These are phyloP conservation scores for Listronotus bonariensis DNA, from an alignment of 1,140 invertebrate species.

Conservation along the genomic window DNA sequence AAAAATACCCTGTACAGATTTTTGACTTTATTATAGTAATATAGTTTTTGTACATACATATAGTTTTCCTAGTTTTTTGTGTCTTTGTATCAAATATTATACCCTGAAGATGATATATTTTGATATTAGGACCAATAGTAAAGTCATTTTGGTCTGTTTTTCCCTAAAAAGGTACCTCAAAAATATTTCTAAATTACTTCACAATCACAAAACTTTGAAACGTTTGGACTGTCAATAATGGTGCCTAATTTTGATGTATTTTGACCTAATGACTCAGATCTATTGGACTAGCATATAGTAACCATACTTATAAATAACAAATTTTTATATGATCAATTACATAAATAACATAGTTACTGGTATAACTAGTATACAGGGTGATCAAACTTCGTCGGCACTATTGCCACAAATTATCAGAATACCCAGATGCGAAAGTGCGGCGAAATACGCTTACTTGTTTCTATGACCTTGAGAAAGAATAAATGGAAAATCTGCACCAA, in stretches of 20 bases:
- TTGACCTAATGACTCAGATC: slow-evolving; percentile 42
- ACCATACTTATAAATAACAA: no score
- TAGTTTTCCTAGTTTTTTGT: slow-evolving; percentile 10
- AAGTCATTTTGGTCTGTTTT: slow-evolving; percentile 45
- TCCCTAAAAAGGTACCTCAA: slow-evolving; percentile 39
- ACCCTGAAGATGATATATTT: slow-evolving; percentile 43
- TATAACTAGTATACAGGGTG: no score
- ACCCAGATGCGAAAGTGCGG: no score
- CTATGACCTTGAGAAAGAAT: no score
- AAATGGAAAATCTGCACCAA: no score
- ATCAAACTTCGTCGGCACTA: no score
- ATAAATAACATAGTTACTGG: not conserved
- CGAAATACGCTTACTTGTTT: no score
- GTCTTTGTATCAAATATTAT: slow-evolving; percentile 9
- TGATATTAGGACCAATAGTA: slow-evolving; percentile 45
- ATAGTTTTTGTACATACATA: slow-evolving; percentile 10
- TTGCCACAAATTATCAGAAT: no score
- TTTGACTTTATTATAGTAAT: not conserved
- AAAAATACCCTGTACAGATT: slow-evolving; percentile 4
- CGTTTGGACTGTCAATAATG: slow-evolving; percentile 51
- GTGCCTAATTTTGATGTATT: slow-evolving; percentile 48
- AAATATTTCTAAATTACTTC: slow-evolving; percentile 37
- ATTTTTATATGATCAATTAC: not conserved
- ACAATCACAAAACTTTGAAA: slow-evolving; percentile 48
- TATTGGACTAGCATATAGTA: slow-evolving; percentile 43